Evolutionary conservation across 2,888 invertebrate species (phyloP), one percentile per base, ranked within the genome.

Genomic region (Cerceris ruficornis): DNA sequence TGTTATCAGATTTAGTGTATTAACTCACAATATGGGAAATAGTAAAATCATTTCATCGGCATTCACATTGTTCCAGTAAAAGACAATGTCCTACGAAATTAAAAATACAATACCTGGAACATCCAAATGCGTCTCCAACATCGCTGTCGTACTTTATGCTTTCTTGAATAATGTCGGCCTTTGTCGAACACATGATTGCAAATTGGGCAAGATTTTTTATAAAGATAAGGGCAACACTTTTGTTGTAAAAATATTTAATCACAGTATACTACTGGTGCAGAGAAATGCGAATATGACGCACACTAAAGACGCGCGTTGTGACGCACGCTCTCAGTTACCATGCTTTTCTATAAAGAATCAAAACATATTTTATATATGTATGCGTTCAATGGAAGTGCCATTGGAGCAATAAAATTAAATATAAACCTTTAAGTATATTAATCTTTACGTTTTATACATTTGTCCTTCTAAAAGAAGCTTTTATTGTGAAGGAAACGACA

Each of bases 41-140:
- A 52, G 39, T 17, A 8, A 28, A 6, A 59, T 14, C 28, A 50
- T 41, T 49, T 39, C 42, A 11, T 28, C n/a, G n/a, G 6, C 43
- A 41, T 50, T 46, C 2, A 57, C 46, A 77, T 67, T 57, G 28
- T 64, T 52, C 28, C 41, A 42, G 59, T 49, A 59, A 41, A 62
- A 65, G 14, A 49, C 55, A 28, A 28, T 28, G 28, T 28, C 4
- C 28, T 28, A 28, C 28, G 28, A 28, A 28, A 28, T 28, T 28
- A 28, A 28, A n/a, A n/a, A 62, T 39, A 43, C 8, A 54, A 77
- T 85, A 91, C 92, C 88, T 91, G 74, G 90, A 87, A 80, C 88
- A 91, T 80, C 90, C 91, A 59, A 91, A 91, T n/a, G 92, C 92
- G 80, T 92, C 92, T 59, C 87, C 88, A 42, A 86, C 87, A 69